Evolutionary conservation across 2,888 invertebrate genomes (phyloP), one percentile per base, ranked within the genome.

Genomic region (Ennomos fuscantarius): DNA sequence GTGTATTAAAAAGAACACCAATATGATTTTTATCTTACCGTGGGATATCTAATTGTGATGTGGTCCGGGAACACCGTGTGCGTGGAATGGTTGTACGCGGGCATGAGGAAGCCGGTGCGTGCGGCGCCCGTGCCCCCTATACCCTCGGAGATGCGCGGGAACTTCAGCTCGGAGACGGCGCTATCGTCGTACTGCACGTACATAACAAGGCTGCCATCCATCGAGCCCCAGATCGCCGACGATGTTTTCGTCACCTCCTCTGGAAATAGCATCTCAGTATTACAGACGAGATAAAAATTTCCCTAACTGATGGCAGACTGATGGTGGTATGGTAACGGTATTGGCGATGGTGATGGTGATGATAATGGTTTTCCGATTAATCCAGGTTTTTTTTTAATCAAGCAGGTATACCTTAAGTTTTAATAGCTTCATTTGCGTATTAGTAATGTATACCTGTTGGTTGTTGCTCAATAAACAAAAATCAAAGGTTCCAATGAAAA

Each of bases 181-280:
- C 95, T 94, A 89, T 97, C 97, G 91, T 97, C 97, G 90, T 97
- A 97, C 69, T 95, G 95, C 51, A 96, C 97, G 88, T 95, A 99
- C 81, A 98, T 94, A 60, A 99, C 94, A 76, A 95, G 95, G 37
- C 95, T 93, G 48, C 98, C 98, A 82, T 97, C 96, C 12, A 94
- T 92, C 54, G 95, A 97, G 82, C 96, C 95, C 99, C 99, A 99
- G 70, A 97, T 92, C 45, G 98, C 98, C 78, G 96, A 95, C 55
- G 95, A 95, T 66, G 93, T 93, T 68, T 95, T 95, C 77, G 98
- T 93, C 78, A 98, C 95, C 92, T 98, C 98, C 94, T 98, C 98
- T 97, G 93, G 37, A 86, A 37, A 43, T 24, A 24, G 6, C 24
- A 24, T 3, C 24, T 24, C 5, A 24, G 24, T 15, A 24, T 24